Evolutionary conservation across 2,113 vertebrate species (phyloP).

Genomic region (Strix uralensis): DNA sequence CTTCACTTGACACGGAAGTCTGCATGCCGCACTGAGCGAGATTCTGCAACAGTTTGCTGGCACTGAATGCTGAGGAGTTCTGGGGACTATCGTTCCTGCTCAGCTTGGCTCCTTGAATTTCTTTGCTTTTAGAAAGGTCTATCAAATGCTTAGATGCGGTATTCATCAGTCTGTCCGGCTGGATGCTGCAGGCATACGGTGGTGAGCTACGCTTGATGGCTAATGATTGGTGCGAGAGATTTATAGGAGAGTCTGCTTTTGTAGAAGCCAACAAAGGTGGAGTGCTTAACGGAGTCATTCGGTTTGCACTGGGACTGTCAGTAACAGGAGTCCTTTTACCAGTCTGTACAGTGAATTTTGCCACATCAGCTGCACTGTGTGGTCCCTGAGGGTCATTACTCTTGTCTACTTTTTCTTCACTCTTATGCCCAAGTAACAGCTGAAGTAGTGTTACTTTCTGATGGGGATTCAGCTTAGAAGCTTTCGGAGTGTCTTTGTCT

Average conservation of each 20-base stretch:
- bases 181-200: conserved; percentile 64
- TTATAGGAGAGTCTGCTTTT: conserved; percentile 79
- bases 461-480: conserved; percentile 84
- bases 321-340: conserved; percentile 77
- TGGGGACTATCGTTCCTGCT: conserved; percentile 77
- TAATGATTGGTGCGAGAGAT: conserved; percentile 76
- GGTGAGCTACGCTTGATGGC: conserved; percentile 75
- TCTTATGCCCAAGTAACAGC: conserved; percentile 91
- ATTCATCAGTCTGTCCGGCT: conserved; percentile 67
- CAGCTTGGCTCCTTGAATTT: conserved; percentile 75
- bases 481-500: conserved; percentile 81
- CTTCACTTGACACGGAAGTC: conserved; percentile 68
- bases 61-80: conserved; percentile 86
- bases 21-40: conserved; percentile 90
- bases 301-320: conserved; percentile 73
- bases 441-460: conserved; percentile 96
- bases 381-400: conserved; percentile 75
- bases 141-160: conserved; percentile 71
- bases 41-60: conserved; percentile 96
- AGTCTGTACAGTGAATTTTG: conserved; percentile 76
- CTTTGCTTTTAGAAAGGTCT: conserved; percentile 80
- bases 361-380: conserved; percentile 75
- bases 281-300: conserved; percentile 79
- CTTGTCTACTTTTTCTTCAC: conserved; percentile 82
- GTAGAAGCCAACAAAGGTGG: conserved; percentile 71